These are phyloP conservation scores for Euclidia mi DNA, from an alignment of 2,888 invertebrate species.

Conservation along the genomic window DNA sequence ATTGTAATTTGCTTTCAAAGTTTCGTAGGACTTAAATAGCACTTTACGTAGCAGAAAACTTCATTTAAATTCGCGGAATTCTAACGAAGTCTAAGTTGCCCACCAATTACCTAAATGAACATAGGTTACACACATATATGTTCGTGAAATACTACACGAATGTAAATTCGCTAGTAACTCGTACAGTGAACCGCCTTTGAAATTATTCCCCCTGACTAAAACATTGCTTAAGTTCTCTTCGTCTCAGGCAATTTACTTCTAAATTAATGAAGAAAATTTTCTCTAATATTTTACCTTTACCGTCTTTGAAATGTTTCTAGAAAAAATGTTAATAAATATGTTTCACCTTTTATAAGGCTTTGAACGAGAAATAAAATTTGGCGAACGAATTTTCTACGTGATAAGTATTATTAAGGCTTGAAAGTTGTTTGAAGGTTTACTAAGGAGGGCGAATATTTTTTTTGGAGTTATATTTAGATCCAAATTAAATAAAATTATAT, in stretches of 20 bases:
- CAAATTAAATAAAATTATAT: no score
- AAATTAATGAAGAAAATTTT: slow-evolving; percentile 19
- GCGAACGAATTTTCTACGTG: no score
- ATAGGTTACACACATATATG: slow-evolving; percentile 8
- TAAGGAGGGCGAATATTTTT: not conserved
- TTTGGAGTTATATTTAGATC: no score
- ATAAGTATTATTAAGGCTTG: no score
- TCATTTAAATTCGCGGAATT: no score
- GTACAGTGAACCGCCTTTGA: slow-evolving; percentile 4
- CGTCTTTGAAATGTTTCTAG: not conserved
- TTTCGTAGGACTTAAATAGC: no score
- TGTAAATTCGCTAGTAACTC: slow-evolving; percentile 9
- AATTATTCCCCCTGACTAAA: slow-evolving; percentile 26
- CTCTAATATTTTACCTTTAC: slow-evolving; percentile 3
- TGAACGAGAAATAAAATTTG: no score
- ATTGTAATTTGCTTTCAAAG: no score
- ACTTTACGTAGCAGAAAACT: no score
- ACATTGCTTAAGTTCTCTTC: slow-evolving; percentile 15
- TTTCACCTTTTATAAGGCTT: no score
- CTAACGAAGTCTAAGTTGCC: not conserved
- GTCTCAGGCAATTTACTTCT: slow-evolving; percentile 17
- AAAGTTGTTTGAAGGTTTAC: not conserved
- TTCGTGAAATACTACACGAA: slow-evolving; percentile 6
- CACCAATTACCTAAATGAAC: slow-evolving; percentile 6
- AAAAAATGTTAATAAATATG: not conserved